Evolutionary conservation across 1,140 invertebrate species (phyloP), one percentile per base, ranked within the genome.

Genomic region (Diabrotica virgifera): DNA sequence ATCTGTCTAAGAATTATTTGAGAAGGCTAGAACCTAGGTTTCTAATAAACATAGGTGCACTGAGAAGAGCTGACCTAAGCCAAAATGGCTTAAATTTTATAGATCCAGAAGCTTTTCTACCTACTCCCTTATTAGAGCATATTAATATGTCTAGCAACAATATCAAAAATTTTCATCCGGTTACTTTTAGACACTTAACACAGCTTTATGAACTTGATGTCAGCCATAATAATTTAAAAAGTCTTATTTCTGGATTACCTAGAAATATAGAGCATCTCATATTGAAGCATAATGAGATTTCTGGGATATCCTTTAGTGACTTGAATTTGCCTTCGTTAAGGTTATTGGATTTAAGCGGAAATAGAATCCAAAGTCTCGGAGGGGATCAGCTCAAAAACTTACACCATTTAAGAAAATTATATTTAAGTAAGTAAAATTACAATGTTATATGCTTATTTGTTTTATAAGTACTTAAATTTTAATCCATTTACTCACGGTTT

Each of bases 161-260:
- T 24, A 74, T 92, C 5, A 80, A 83, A 5, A 82, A 83, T 4
- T 73, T 91, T 52, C 89, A 91, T 79, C 87, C 87, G 0, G 83
- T 85, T 54, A 91, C 91, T 0, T 90, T 95, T 62, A 80, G 86
- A 65, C 88, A 89, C 71, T 75, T 95, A 51, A 81, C 81, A 10
- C 86, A 88, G 63, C 80, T 95, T 0, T 92, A 89, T 65, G 91
- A 92, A 76, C 75, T 95, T 13, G 91, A 94, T 74, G 79, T 91
- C 5, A 89, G 91, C 68, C 84, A 84, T 71, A 96, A 95, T 78
- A 81, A 86, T 67, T 74, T 95, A 13, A 76, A 85, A 6, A 85
- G 88, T 71, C 84, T 93, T 56, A 83, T 91, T 5, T 86, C 87
- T 11, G 90, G 89, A 10, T 75, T 94, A 12, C 90, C 91, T 0